A percentile compares a stretch with the other conserved stretches of the same genome.
Evolutionary conservation across 2,113 vertebrate genomes (phyloP).

Genomic region (Gopherus flavomarginatus): DNA sequence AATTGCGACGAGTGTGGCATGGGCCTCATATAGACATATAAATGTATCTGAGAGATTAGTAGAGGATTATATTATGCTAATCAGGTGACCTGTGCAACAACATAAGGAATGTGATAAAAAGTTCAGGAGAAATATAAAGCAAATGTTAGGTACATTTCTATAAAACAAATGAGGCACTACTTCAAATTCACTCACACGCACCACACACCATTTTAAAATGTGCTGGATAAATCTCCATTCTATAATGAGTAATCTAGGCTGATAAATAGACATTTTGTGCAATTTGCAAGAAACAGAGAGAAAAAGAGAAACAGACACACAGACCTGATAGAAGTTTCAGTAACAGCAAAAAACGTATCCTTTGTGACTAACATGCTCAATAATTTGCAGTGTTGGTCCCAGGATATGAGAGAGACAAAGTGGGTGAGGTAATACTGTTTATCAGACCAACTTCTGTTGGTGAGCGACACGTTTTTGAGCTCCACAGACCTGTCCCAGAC

Average conservation of each 20-base stretch:
- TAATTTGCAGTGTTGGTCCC: background rate
- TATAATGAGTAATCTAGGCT: background rate
- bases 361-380: fast-evolving
- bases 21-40: background rate
- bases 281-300: background rate
- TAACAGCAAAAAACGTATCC: background rate
- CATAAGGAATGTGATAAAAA: background rate
- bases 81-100: background rate
- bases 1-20: background rate
- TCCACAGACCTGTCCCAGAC: background rate
- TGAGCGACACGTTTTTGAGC: background rate
- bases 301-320: background rate
- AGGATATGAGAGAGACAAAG: background rate
- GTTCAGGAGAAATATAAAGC: background rate
- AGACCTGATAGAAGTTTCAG: background rate
- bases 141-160: background rate
- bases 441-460: background rate
- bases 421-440: background rate
- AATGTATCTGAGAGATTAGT: background rate
- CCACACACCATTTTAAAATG: background rate
- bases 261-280: background rate
- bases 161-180: background rate
- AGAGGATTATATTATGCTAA: background rate
- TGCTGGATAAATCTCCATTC: background rate
- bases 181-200: background rate